These are phyloP conservation scores for Zosterops japonicus DNA, from an alignment of 2,113 vertebrate species.

Conservation along the genomic window DNA sequence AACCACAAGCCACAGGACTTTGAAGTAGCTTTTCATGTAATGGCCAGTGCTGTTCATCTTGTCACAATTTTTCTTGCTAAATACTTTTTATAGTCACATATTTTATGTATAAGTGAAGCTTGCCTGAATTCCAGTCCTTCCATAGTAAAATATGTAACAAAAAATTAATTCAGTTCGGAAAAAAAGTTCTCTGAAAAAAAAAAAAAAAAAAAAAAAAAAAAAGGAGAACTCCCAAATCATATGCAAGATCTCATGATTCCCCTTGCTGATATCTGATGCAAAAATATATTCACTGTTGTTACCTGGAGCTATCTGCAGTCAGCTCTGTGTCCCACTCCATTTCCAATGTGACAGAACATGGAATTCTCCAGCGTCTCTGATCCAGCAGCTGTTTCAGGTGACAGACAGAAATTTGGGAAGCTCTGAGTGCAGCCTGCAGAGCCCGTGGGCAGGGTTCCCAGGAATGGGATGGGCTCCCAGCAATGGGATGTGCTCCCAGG, in stretches of 20 bases:
- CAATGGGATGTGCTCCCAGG: fast-evolving
- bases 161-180: neutral
- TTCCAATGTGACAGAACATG: neutral
- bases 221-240: neutral
- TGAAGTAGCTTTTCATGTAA: neutral
- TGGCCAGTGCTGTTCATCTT: neutral
- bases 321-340: neutral
- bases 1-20: neutral
- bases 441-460: neutral
- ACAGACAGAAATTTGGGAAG: neutral
- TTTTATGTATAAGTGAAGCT: neutral
- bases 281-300: slow-evolving; percentile 1
- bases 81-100: neutral
- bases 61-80: neutral
- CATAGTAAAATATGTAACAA: neutral
- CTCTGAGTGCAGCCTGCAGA: neutral
- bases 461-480: neutral
- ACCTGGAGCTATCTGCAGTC: slow-evolving; percentile 4
- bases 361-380: neutral
- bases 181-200: neutral
- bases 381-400: slow-evolving; percentile 14
- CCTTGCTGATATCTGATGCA: slow-evolving; percentile 14
- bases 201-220: neutral
- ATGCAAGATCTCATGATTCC: neutral
- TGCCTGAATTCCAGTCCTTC: neutral